Evolutionary conservation across 2,113 vertebrate species (phyloP).

Genomic region (Gasterosteus nipponicus): DNA sequence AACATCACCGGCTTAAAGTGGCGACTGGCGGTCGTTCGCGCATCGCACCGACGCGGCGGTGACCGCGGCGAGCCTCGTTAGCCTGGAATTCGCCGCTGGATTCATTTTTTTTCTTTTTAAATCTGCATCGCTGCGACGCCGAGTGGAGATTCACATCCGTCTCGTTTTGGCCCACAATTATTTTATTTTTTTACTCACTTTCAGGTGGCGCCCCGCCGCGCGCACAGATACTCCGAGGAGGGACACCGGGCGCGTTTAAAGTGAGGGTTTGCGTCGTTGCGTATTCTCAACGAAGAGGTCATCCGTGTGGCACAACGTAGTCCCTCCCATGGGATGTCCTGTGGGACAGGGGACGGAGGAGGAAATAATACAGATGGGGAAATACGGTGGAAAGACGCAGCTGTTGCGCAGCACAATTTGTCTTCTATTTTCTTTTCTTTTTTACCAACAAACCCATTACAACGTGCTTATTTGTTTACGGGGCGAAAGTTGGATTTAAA

Average conservation of each 20-base stretch:
- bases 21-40: not conserved
- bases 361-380: too few relatives aligned
- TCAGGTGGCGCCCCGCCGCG: not conserved
- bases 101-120: too few relatives aligned
- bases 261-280: not conserved
- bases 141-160: not conserved
- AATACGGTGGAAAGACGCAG: not conserved
- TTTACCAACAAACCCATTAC: fast-evolving
- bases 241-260: too few relatives aligned
- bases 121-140: not conserved
- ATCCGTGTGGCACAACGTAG: slow-evolving; percentile 34
- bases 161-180: not conserved
- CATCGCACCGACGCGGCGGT: too few relatives aligned
- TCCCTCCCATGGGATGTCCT: slow-evolving; percentile 58
- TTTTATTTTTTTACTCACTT: slow-evolving; percentile 45
- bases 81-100: slow-evolving; percentile 3
- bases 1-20: not conserved
- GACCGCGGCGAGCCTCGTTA: fast-evolving
- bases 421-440: not conserved
- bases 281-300: not conserved
- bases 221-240: not conserved
- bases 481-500: not conserved
- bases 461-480: not conserved
- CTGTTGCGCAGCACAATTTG: too few relatives aligned
- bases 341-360: not conserved